Base-by-base conservation (phyloP, 2,113 vertebrate genomes). In the Microtus pennsylvanicus region DNA sequence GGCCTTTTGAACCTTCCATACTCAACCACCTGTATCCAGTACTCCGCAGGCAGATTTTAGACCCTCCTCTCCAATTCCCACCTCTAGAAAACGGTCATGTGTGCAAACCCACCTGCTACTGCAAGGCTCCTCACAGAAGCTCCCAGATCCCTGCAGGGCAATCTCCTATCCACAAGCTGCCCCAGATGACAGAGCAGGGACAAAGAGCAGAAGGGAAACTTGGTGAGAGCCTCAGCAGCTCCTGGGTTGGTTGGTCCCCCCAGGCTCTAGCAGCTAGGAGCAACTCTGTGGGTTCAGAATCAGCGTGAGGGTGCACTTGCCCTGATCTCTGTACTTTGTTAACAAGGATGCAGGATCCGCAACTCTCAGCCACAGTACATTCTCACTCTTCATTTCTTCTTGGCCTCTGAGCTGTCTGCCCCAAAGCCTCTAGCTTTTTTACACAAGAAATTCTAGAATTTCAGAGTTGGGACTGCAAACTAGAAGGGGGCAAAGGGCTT, bases 361-460 rank as follows among this genome's bases (percentile, higher is more conserved):
- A 17, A 42, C 14, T 76, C 45, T 0, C 3, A 9, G 4, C 19
- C 33, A 6, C 0, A 3, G 2, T 0, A 0, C 2, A 30, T 28
- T 38, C 14, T 21, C 72, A 28, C 0, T 1, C 45, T 35, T 14
- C 55, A 17, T 63, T 22, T 72, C 13, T 83, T 7, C 50, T 19
- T 26, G 30, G 35, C 17, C 45, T 70, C 4, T 4, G 47, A 63
- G 72, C 75, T 58, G 30, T 88, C 33, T 87, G 45, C 83, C 50
- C 7, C 13, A 81, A 61, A n/a, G 83, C 42, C 52, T 93, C 30
- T 11, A 63, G 33, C 14, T 80, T 35, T 19, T 30, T 45, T 19
- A 35, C 0, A 8, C 3, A 75, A 38, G n/a, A 38, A 28, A 47
- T 10, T 35, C 58, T 19, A 17, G 33, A 52, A 35, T 52, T 35